A percentile compares a stretch with the other conserved stretches of the same genome.
Evolutionary conservation across 1,140 invertebrate genomes (phyloP).

Genomic region (Aphidius ervi): DNA sequence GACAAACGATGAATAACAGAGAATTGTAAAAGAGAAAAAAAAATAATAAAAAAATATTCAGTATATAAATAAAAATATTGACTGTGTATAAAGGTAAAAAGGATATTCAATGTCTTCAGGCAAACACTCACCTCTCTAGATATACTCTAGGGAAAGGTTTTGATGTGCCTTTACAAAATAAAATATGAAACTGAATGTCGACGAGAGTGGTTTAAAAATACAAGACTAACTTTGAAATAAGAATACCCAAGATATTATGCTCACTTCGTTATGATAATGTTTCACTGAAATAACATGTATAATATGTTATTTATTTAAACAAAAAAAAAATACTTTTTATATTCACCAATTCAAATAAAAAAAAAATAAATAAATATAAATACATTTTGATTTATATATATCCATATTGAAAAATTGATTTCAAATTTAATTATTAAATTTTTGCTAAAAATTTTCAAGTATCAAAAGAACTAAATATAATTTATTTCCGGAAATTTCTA

Average conservation of each 20-base stretch:
- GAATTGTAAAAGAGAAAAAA: constrained; percentile 6
- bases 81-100: neutral
- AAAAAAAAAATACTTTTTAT: no score
- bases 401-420: no score
- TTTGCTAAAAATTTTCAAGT: no score
- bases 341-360: no score
- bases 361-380: no score
- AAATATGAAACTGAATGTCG: constrained; percentile 29
- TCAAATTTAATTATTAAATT: no score
- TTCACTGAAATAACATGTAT: no score
- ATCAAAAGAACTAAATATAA: no score
- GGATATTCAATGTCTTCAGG: neutral
- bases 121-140: constrained; percentile 6
- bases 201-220: constrained; percentile 28
- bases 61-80: constrained; percentile 12
- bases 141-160: constrained; percentile 20
- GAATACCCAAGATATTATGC: constrained; percentile 16
- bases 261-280: constrained; percentile 27
- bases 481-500: no score
- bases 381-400: no score
- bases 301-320: no score
- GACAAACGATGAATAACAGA: neutral
- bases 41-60: constrained; percentile 14
- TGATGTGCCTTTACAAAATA: constrained; percentile 27
- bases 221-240: constrained; percentile 15